These are phyloP conservation scores for Acipenser oxyrinchus DNA, from an alignment of 2,797 vertebrate species.

Conservation along the genomic window DNA sequence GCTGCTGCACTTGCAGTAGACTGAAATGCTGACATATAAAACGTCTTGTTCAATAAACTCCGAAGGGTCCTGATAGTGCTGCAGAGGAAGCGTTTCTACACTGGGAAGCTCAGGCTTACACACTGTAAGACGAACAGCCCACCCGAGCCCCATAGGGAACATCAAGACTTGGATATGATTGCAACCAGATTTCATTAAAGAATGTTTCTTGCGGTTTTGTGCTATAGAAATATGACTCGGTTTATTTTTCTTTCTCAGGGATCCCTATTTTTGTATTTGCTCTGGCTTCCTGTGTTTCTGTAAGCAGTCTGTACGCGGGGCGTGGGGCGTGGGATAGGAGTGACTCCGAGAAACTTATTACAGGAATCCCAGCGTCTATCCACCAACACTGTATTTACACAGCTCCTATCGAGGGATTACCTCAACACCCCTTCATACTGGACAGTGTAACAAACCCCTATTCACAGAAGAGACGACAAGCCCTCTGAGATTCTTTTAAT, in stretches of 20 bases:
- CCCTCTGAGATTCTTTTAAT: too few species aligned
- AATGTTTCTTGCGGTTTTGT: not conserved
- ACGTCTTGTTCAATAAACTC: too few species aligned
- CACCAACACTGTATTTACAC: not conserved
- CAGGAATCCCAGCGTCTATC: not conserved
- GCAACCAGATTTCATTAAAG: conserved; percentile 10
- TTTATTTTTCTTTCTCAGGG: not conserved
- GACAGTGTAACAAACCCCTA: too few species aligned
- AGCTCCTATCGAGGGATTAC: not conserved
- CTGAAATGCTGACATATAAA: too few species aligned
- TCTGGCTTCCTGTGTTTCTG: not conserved
- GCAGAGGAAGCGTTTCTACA: not conserved
- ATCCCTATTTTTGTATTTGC: not conserved
- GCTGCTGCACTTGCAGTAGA: too few species aligned
- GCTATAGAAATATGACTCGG: not conserved
- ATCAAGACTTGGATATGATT: conserved; percentile 6
- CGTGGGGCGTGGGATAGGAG: not conserved
- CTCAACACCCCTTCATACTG: not conserved
- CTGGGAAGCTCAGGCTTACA: not conserved
- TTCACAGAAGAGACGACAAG: too few species aligned
- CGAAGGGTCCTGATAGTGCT: not conserved
- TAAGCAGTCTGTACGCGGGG: not conserved
- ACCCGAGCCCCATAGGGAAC: not conserved
- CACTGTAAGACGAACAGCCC: conserved; percentile 4
- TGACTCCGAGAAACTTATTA: not conserved